These are phyloP conservation scores for Caenorhabditis wallacei DNA, from an alignment of 2,888 invertebrate species.

Conservation along the genomic window DNA sequence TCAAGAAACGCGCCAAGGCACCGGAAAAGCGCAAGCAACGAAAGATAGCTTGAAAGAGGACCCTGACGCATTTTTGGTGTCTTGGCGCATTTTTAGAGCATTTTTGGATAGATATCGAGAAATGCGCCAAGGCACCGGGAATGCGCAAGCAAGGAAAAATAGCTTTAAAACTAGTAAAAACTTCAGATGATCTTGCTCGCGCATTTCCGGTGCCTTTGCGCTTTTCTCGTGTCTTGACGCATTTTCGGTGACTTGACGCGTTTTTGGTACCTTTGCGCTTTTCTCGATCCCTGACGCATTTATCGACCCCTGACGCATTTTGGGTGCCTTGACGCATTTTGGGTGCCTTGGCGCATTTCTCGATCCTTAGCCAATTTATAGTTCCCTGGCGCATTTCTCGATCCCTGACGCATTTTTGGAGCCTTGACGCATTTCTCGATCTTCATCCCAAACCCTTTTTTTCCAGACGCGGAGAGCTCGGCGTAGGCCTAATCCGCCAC, in stretches of 20 bases:
- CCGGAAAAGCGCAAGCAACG: neutral
- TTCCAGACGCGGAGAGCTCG: conserved; percentile 61
- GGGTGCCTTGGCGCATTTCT: neutral
- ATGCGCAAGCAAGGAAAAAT: no score
- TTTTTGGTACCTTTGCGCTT: neutral
- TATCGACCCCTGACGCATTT: neutral
- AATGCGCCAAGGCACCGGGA: conserved; percentile 9
- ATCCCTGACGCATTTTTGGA: neutral
- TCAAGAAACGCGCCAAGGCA: neutral
- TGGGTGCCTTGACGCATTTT: neutral
- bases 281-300: no score
- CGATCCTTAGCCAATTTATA: no score
- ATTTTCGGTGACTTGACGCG: neutral
- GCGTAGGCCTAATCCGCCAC: conserved; percentile 53
- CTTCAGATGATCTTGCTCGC: no score
- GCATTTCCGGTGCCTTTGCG: neutral
- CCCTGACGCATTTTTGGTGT: neutral
- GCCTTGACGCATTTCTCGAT: neutral
- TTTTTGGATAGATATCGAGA: neutral
- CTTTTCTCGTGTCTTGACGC: neutral
- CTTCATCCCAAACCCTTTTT: neutral
- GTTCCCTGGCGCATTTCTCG: neutral
- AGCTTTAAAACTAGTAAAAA: no score
- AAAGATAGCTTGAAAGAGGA: neutral
- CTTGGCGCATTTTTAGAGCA: neutral